Conservation (phyloP, 2,888 invertebrate species). For the Fragum fragum region DNA sequence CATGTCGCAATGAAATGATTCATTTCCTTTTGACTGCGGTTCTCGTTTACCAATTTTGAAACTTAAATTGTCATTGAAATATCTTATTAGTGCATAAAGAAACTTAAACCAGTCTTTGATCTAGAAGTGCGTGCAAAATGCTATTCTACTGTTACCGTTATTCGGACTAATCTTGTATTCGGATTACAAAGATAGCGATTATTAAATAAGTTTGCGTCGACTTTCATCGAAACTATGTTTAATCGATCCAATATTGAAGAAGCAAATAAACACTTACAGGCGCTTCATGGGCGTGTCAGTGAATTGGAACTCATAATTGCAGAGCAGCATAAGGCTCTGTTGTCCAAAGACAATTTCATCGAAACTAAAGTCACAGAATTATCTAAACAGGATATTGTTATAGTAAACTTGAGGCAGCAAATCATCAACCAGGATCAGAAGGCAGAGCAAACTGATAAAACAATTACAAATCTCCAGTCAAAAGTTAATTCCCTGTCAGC, state of each 20-base stretch:
- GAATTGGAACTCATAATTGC: conserved; percentile 82
- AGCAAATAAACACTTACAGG: conserved; percentile 85
- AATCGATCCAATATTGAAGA: conserved; percentile 84
- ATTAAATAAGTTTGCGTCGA: too few species aligned
- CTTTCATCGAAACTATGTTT: too few species aligned
- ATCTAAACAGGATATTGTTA: conserved; percentile 69
- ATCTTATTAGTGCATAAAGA: too few species aligned
- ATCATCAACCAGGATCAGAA: conserved; percentile 34
- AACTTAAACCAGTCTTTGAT: too few species aligned
- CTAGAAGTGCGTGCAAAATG: too few species aligned
- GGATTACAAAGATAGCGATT: too few species aligned
- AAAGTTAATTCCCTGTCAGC: conserved; percentile 24
- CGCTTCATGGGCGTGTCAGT: conserved; percentile 81
- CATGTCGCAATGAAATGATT: too few species aligned
- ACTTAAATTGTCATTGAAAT: too few species aligned
- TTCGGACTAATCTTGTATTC: too few species aligned
- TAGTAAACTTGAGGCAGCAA: conserved; percentile 62
- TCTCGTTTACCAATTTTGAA: too few species aligned
- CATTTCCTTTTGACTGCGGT: too few species aligned
- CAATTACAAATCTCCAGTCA: conserved; percentile 31
- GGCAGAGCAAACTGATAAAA: conserved; percentile 13
- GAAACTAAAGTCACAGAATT: conserved; percentile 71
- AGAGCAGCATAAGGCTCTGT: conserved; percentile 75
- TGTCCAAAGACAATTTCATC: conserved; percentile 73
- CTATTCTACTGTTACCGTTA: too few species aligned